A percentile compares a stretch with the other conserved stretches of the same genome.
phyloP scores from a whole-genome alignment of 2,797 vertebrate genomes.

The Sciurus carolinensis region DNA sequence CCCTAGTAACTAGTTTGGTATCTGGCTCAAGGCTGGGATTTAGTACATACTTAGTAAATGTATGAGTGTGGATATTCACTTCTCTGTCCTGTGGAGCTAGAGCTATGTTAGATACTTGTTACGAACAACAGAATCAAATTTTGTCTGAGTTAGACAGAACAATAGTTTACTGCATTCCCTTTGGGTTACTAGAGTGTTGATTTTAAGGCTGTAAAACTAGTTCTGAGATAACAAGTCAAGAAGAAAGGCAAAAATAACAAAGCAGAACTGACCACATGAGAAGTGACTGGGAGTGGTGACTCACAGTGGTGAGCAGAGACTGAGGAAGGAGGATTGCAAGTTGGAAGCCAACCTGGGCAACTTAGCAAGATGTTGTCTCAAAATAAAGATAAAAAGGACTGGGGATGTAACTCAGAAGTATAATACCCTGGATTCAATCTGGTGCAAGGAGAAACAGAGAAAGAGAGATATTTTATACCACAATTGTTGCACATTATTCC shows the following conservation, averaged over 20 bases:
- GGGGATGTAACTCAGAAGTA: too few relatives aligned
- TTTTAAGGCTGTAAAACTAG: neutral
- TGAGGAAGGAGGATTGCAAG: too few relatives aligned
- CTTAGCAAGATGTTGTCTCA: too few relatives aligned
- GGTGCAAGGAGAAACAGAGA: too few relatives aligned
- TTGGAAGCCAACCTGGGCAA: too few relatives aligned
- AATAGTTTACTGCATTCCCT: neutral
- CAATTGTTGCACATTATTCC: neutral
- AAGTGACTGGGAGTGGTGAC: neutral
- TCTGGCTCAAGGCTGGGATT: neutral
- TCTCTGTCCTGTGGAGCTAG: neutral
- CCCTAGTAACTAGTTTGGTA: neutral
- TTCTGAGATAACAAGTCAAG: constrained; percentile 46
- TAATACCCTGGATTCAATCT: too few relatives aligned
- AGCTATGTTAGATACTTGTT: neutral
- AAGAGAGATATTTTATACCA: neutral
- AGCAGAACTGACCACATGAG: neutral
- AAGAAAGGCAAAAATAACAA: constrained; percentile 46
- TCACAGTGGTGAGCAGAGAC: too few relatives aligned
- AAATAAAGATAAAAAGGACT: too few relatives aligned
- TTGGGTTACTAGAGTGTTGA: neutral
- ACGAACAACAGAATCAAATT: constrained; percentile 6
- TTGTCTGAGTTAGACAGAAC: neutral
- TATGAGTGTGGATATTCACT: neutral
- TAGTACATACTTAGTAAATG: neutral